These are phyloP conservation scores for Machaerirhynchus nigripectus DNA, from an alignment of 2,113 vertebrate species.

Conservation along the genomic window DNA sequence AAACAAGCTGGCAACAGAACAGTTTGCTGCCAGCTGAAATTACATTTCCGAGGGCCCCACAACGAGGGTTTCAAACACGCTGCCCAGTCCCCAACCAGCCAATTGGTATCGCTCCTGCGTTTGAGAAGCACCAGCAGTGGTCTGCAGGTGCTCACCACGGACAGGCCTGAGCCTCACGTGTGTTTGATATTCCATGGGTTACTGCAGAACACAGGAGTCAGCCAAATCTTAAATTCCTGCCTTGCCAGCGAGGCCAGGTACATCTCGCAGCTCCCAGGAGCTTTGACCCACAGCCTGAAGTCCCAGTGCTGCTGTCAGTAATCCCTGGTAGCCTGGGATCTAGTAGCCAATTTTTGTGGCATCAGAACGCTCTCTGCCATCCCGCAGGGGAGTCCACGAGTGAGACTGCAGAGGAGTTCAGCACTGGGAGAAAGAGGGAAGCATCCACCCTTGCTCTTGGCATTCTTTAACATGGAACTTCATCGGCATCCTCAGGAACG, in stretches of 20 bases:
- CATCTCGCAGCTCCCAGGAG: not conserved
- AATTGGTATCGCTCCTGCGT: not conserved
- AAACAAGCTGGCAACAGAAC: not conserved
- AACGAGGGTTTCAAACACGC: rapidly evolving
- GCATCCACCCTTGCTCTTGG: not conserved
- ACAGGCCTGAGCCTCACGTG: rapidly evolving
- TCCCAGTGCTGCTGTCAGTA: not conserved
- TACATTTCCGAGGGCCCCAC: not conserved
- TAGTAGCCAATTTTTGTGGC: not conserved
- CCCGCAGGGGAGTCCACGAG: not conserved
- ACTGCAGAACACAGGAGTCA: not conserved
- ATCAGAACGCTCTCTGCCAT: not conserved
- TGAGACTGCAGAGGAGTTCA: not conserved
- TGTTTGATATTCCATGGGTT: not conserved
- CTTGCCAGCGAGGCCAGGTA: not conserved
- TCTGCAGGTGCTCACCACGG: rapidly evolving
- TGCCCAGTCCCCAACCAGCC: not conserved
- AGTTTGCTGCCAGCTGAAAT: not conserved
- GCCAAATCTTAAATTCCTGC: not conserved
- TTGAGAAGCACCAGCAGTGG: not conserved
- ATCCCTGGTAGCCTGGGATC: not conserved
- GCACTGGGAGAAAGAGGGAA: not conserved
- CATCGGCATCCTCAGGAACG: not conserved
- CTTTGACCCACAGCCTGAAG: not conserved
- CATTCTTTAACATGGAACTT: not conserved